These are phyloP conservation scores for Ataeniobius toweri DNA, from an alignment of 2,797 vertebrate species.

Conservation along the genomic window DNA sequence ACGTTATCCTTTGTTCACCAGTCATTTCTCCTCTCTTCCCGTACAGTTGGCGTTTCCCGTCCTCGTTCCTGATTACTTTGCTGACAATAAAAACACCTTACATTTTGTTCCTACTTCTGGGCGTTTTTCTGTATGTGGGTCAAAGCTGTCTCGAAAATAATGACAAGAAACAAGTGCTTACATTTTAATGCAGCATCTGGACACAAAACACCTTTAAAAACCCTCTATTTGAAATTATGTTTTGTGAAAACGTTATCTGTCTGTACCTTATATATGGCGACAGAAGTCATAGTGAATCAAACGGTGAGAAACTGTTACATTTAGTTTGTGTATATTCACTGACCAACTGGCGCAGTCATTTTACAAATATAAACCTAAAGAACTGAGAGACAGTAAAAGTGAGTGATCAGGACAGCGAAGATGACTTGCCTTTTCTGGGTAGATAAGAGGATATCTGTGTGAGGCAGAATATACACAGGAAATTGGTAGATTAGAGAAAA, in stretches of 20 bases:
- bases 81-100: no score
- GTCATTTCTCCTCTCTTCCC: no score
- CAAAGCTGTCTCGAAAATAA: no score
- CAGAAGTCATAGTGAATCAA: not conserved
- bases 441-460: not conserved
- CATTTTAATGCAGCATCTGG: not conserved
- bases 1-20: no score
- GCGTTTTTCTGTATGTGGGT: no score
- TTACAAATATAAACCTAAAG: not conserved
- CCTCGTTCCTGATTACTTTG: no score
- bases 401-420: constrained; percentile 1
- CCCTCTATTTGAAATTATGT: not conserved
- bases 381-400: not conserved
- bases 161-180: not conserved
- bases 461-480: not conserved
- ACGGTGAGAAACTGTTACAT: not conserved
- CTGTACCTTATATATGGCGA: not conserved
- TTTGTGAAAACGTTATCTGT: not conserved
- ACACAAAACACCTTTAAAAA: not conserved
- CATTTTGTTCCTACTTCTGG: no score
- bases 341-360: not conserved
- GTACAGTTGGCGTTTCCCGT: no score
- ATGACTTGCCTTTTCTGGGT: not conserved
- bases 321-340: not conserved
- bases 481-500: not conserved